Conservation (phyloP, 2,797 vertebrate species). For the Semotilus atromaculatus region DNA sequence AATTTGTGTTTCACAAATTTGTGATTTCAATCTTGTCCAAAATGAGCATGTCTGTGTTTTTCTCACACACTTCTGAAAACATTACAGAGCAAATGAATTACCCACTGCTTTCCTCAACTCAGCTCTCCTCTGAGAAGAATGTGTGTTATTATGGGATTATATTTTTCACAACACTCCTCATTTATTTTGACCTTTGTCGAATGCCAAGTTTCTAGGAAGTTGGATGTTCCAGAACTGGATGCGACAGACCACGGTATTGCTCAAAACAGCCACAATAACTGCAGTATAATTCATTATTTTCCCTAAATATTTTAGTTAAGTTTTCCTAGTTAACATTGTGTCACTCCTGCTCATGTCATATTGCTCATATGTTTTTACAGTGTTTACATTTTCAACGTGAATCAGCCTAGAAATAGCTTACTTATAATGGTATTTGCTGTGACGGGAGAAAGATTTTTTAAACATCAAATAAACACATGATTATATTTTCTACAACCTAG, state of each 20-base stretch:
- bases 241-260: background rate
- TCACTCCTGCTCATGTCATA: too few species aligned
- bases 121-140: background rate
- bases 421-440: background rate
- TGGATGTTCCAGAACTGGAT: background rate
- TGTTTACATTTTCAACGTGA: background rate
- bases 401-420: background rate
- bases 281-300: background rate
- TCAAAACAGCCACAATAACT: background rate
- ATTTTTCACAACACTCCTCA: background rate
- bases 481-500: background rate
- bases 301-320: background rate
- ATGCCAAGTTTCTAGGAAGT: background rate
- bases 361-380: background rate
- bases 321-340: background rate
- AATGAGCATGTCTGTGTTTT: background rate
- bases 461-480: background rate
- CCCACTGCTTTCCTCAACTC: conserved; percentile 10
- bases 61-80: background rate
- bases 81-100: background rate
- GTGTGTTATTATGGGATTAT: background rate
- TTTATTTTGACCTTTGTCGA: conserved; percentile 5
- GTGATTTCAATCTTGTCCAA: background rate
- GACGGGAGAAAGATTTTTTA: background rate
- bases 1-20: background rate